Conservation (phyloP, 2,113 vertebrate species). For the Clupea harengus region DNA sequence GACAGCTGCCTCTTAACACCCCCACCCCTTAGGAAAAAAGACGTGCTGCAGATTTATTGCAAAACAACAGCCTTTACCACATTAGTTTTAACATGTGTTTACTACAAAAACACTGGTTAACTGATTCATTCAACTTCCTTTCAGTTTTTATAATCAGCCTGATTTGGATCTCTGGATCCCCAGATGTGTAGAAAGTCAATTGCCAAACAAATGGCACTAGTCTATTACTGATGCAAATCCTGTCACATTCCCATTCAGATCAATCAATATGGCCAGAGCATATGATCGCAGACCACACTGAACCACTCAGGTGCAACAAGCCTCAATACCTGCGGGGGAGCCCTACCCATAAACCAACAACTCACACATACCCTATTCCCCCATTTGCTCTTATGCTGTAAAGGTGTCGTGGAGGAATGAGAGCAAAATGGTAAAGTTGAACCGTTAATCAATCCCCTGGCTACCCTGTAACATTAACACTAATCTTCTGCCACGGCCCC, state of each 20-base stretch:
- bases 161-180: not conserved
- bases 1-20: constrained; percentile 13
- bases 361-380: not conserved
- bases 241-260: not conserved
- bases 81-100: not conserved
- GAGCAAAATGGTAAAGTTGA: no score
- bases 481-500: no score
- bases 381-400: no score
- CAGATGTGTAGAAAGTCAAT: not conserved
- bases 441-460: no score
- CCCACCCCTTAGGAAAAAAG: not conserved
- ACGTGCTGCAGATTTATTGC: not conserved
- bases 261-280: not conserved
- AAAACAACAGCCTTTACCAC: not conserved
- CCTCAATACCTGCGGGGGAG: constrained; percentile 13
- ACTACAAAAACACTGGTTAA: not conserved
- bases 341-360: not conserved
- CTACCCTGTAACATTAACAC: no score
- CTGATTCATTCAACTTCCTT: not conserved
- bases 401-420: no score
- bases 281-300: not conserved
- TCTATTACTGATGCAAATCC: not conserved
- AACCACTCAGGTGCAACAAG: not conserved
- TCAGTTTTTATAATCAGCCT: not conserved
- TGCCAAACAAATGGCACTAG: not conserved